These are phyloP conservation scores for Hippocampus guttulatus DNA, from an alignment of 2,113 vertebrate genomes.

Conservation along the genomic window DNA sequence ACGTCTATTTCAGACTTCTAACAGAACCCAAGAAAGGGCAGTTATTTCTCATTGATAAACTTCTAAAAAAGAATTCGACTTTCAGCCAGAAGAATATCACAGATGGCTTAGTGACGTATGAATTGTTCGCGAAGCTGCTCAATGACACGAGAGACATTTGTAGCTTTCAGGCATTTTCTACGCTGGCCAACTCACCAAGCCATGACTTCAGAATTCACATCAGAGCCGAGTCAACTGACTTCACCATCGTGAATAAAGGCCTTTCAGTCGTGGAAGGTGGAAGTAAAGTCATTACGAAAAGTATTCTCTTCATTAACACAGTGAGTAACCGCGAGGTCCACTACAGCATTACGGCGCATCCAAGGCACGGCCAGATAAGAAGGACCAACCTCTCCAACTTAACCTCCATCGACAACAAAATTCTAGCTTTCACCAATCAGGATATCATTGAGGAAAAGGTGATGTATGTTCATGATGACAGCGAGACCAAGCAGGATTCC, in stretches of 20 bases:
- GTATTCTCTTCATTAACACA: conserved; percentile 73
- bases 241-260: conserved; percentile 77
- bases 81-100: conserved; percentile 82
- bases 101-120: conserved; percentile 74
- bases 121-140: conserved; percentile 57
- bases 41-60: conserved; percentile 67
- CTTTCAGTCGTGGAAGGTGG: conserved; percentile 81
- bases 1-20: conserved; percentile 75
- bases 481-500: conserved; percentile 77
- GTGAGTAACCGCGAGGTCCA: conserved; percentile 63
- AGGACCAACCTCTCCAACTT: conserved; percentile 68
- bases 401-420: conserved; percentile 54
- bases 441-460: conserved; percentile 74
- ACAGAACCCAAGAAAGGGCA: conserved; percentile 77
- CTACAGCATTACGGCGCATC: conserved; percentile 72
- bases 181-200: conserved; percentile 68
- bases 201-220: conserved; percentile 78
- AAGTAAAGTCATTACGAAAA: conserved; percentile 77
- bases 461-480: conserved; percentile 83
- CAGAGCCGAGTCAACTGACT: conserved; percentile 60
- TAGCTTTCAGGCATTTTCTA: conserved; percentile 75
- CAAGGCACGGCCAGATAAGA: conserved; percentile 77
- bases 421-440: conserved; percentile 74
- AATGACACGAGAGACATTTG: conserved; percentile 74
- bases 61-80: conserved; percentile 70